phyloP scores from a whole-genome alignment of 2,797 vertebrate genomes.

The Podarcis siculus region DNA sequence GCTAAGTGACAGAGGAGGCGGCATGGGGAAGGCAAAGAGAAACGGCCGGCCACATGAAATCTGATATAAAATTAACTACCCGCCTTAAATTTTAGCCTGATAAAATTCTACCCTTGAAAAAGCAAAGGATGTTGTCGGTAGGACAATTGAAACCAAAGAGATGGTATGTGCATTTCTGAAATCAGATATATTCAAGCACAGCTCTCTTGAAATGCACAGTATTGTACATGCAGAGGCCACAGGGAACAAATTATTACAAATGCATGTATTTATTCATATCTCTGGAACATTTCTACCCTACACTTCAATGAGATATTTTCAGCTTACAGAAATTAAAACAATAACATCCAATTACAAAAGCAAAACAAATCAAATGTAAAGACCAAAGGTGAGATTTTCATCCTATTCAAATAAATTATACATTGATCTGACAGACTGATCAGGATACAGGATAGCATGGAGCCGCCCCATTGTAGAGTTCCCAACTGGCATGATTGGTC shows the following conservation, averaged over 20 bases:
- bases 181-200: constrained; percentile 45
- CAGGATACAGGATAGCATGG: background rate
- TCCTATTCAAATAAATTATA: background rate
- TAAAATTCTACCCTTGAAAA: constrained; percentile 67
- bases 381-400: background rate
- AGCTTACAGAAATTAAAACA: background rate
- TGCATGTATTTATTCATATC: constrained; percentile 8
- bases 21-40: constrained; percentile 76
- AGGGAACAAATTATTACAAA: constrained; percentile 31
- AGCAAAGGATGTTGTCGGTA: constrained; percentile 33
- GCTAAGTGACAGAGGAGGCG: constrained; percentile 80
- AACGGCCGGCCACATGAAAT: constrained; percentile 78
- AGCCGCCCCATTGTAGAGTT: background rate
- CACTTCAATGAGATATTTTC: background rate
- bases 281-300: background rate
- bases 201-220: constrained; percentile 43
- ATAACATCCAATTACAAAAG: background rate
- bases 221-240: constrained; percentile 24
- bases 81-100: constrained; percentile 66
- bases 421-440: background rate
- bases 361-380: background rate
- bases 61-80: constrained; percentile 80
- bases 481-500: background rate
- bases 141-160: background rate
- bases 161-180: constrained; percentile 32